Percentiles rank a stretch among this genome's conserved stretches.
Evolutionary conservation across 1,140 invertebrate species (phyloP).

Genomic region (Apis cerana): DNA sequence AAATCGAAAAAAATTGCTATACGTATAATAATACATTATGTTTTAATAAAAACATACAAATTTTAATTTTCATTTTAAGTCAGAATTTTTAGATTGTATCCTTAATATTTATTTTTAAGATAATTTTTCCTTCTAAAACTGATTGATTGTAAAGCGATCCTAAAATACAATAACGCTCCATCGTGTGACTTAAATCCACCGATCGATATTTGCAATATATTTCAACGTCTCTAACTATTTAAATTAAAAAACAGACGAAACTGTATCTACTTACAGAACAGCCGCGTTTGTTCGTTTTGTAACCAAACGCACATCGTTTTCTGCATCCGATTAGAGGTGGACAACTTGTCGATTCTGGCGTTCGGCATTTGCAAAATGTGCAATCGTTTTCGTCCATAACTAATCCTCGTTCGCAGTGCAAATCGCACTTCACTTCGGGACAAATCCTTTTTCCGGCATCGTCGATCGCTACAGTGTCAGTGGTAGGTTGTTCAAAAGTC

Average conservation of each 20-base stretch:
- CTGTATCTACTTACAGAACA: conserved; percentile 68
- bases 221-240: no score
- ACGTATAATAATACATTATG: no score
- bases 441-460: conserved; percentile 61
- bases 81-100: no score
- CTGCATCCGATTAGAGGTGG: conserved; percentile 68
- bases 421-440: conserved; percentile 71
- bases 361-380: conserved; percentile 73
- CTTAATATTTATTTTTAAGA: no score
- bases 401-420: conserved; percentile 72
- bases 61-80: no score
- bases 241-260: not conserved
- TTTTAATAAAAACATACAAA: no score
- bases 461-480: conserved; percentile 35
- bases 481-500: conserved; percentile 12
- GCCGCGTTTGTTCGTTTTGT: conserved; percentile 71
- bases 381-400: conserved; percentile 75
- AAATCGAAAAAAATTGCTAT: no score
- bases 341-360: conserved; percentile 59
- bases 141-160: no score
- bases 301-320: conserved; percentile 74
- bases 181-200: no score
- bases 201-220: no score
- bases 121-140: no score
- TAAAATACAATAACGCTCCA: no score